These are phyloP conservation scores for Panzeria rudis DNA, from an alignment of 2,888 invertebrate genomes.

Conservation along the genomic window DNA sequence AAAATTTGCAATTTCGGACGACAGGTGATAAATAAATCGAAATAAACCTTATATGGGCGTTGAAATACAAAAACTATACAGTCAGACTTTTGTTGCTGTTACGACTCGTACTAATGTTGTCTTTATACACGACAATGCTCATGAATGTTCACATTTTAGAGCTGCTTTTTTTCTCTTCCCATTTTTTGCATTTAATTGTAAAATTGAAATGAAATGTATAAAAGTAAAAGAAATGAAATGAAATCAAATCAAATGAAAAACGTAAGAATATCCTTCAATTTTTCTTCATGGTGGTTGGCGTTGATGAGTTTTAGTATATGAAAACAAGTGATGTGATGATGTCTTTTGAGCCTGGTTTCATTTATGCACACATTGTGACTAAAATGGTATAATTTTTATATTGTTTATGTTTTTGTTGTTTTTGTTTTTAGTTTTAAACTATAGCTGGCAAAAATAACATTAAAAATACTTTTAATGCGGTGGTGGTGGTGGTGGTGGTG, in stretches of 20 bases:
- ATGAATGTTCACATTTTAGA: constrained; percentile 70
- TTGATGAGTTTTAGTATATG: constrained; percentile 69
- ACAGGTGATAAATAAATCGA: constrained; percentile 84
- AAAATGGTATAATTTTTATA: constrained; percentile 60
- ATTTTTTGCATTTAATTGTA: constrained; percentile 64
- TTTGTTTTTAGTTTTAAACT: not conserved
- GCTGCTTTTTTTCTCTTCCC: constrained; percentile 36
- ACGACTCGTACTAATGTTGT: constrained; percentile 21
- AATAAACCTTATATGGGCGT: constrained; percentile 75
- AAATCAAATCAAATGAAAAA: constrained; percentile 20
- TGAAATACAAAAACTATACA: constrained; percentile 63
- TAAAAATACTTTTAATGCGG: not conserved
- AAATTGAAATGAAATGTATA: constrained; percentile 58
- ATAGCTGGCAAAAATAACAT: not conserved
- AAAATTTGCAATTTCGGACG: constrained; percentile 77
- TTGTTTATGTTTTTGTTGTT: constrained; percentile 12
- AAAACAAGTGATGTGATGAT: constrained; percentile 35
- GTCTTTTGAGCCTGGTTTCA: constrained; percentile 20
- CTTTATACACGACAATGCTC: constrained; percentile 63
- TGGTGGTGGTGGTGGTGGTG: constrained; percentile 2
- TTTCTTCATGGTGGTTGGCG: constrained; percentile 73
- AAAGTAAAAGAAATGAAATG: constrained; percentile 34
- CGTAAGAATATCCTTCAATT: constrained; percentile 67
- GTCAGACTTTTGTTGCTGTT: constrained; percentile 31
- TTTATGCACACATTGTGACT: constrained; percentile 5